Evolutionary conservation across 2,113 vertebrate genomes (phyloP), one percentile per base, ranked within the genome.

Genomic region (Gulo gulo): DNA sequence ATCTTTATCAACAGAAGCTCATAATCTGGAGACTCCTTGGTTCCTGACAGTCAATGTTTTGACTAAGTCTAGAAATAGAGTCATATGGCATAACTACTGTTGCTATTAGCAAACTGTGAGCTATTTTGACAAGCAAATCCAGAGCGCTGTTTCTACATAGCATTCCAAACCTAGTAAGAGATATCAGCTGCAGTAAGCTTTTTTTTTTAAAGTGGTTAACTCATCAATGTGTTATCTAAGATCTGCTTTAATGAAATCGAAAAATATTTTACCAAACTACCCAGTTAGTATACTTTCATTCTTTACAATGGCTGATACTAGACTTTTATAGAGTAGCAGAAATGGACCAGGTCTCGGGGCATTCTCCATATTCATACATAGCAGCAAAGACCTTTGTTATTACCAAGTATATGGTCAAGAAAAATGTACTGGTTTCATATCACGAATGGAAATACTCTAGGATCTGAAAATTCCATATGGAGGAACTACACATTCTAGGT

Each of bases 11-110:
- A 74, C 91, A 96, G 93, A 88, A 34, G 74, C 24, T 0, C 8
- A 89, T 57, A 10, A 88, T 95, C 39, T 45, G 59, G 83, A 97
- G 0, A 0, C 0, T 83, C 39, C 94, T 97, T 84, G 65, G 91
- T 71, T 96, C 81, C 73, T 39, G 76, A 1, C 1, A 96, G 86
- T 50, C 81, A 81, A 7, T 81, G 94, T 65, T 97, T 52, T 96
- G 97, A 97, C 97, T 96, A 97, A 57, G 31, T 80, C 95, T 95
- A 97, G 59, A 97, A 97, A 92, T 42, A 94, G 83, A 98, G 94
- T 0, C 6, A 95, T 96, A 34, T 31, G 96, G 97, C 83, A 61
- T 1, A 0, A 91, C 90, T 6, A 23, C 59, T 36, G 84, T 81
- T 76, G 61, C 90, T 61, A 95, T 98, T 95, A 97, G 97, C 50